Evolutionary conservation across 2,797 vertebrate species (phyloP).

Genomic region (Arctocebus calabarensis): DNA sequence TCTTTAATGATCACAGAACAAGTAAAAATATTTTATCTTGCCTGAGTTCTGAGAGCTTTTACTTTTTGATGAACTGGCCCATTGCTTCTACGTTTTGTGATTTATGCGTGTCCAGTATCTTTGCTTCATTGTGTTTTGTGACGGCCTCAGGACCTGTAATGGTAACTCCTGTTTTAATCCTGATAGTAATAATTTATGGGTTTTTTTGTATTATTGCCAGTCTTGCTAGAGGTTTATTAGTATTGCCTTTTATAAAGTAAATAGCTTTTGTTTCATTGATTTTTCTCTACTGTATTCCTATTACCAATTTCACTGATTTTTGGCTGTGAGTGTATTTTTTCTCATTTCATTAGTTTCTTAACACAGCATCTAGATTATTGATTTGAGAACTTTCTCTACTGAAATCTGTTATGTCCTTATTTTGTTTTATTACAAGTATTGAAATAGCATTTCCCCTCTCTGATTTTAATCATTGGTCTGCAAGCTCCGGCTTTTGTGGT

Average conservation of each 20-base stretch:
- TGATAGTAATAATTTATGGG: background rate
- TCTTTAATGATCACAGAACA: background rate
- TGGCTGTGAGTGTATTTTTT: background rate
- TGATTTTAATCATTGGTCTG: background rate
- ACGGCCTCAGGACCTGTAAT: background rate
- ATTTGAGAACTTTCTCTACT: background rate
- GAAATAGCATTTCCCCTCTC: background rate
- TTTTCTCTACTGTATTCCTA: background rate
- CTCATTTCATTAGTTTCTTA: background rate
- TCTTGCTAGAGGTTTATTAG: background rate
- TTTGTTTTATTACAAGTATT: background rate
- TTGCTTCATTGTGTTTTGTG: background rate
- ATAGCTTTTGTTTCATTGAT: background rate
- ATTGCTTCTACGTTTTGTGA: background rate
- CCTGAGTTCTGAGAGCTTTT: background rate
- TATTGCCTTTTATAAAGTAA: background rate
- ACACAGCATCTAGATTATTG: background rate
- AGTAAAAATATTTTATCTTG: background rate
- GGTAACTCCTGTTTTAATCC: background rate
- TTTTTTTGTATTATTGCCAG: background rate
- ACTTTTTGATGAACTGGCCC: background rate
- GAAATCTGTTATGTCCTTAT: background rate
- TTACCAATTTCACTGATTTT: background rate
- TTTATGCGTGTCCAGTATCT: background rate
- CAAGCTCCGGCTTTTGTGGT: background rate